These are phyloP conservation scores for Drosophila incognita DNA, from an alignment of 2,888 invertebrate species.

Conservation along the genomic window DNA sequence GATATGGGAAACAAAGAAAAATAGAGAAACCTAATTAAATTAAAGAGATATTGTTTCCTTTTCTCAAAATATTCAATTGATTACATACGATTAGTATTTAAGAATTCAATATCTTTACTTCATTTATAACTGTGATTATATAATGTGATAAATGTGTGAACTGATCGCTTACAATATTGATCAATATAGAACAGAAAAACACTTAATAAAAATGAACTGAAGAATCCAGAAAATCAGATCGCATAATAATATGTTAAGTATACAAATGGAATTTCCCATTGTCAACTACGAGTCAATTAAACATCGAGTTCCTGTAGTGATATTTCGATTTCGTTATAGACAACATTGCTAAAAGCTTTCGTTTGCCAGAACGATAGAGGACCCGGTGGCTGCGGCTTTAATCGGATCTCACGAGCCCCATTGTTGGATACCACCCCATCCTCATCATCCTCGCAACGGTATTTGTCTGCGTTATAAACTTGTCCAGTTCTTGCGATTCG, in stretches of 20 bases:
- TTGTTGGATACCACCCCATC: neutral
- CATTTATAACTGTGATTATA: neutral
- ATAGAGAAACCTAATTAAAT: no score
- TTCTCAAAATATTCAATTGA: no score
- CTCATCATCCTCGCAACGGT: conserved; percentile 47
- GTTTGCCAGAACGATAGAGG: conserved; percentile 49
- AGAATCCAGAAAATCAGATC: neutral
- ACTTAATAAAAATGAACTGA: neutral
- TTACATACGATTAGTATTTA: neutral
- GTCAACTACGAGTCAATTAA: neutral
- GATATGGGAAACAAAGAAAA: no score
- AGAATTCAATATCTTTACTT: neutral
- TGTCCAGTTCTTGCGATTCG: conserved; percentile 39
- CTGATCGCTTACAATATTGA: neutral
- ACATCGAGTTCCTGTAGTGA: neutral
- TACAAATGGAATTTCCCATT: neutral
- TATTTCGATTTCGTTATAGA: neutral
- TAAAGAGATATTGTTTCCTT: no score
- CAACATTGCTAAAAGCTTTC: neutral
- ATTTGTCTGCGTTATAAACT: conserved; percentile 49
- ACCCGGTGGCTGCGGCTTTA: conserved; percentile 48
- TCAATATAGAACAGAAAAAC: neutral
- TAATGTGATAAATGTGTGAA: no score
- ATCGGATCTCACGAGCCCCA: neutral
- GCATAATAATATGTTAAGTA: neutral